Percentiles rank a stretch among this genome's conserved stretches.
phyloP scores from a whole-genome alignment of 1,140 invertebrate genomes.

The Brachionus angularis region DNA sequence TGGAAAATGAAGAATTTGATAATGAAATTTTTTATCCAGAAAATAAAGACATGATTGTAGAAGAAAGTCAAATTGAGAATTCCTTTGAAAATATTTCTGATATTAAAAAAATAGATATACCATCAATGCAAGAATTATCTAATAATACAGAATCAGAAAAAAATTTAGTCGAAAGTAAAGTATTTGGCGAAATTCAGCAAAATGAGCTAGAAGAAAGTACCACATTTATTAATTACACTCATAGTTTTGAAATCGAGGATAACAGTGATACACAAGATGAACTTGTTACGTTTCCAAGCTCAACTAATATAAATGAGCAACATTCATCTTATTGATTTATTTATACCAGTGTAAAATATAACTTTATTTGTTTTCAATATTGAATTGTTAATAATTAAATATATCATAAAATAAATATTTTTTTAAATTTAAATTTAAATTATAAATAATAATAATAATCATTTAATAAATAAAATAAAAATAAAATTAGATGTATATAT shows the following conservation, averaged over 20 bases:
- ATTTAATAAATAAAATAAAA: too few relatives aligned
- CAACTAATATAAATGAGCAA: not conserved
- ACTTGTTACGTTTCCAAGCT: constrained; percentile 6
- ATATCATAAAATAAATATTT: too few relatives aligned
- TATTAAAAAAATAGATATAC: constrained; percentile 7
- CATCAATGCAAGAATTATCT: constrained; percentile 5
- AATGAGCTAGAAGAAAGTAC: constrained; percentile 10
- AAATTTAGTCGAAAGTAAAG: constrained; percentile 26
- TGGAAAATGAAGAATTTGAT: not conserved
- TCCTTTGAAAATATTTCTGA: not conserved
- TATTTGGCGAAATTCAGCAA: not conserved
- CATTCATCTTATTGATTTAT: not conserved
- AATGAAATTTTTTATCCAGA: constrained; percentile 26
- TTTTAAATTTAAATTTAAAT: too few relatives aligned
- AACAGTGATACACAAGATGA: constrained; percentile 14
- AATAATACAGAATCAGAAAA: not conserved
- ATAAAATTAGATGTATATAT: too few relatives aligned
- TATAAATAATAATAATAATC: too few relatives aligned
- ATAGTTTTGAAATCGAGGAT: constrained; percentile 35
- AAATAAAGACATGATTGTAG: constrained; percentile 19
- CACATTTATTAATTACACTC: constrained; percentile 32
- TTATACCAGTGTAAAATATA: constrained; percentile 18
- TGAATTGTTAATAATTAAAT: constrained; percentile 1
- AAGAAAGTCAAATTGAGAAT: not conserved
- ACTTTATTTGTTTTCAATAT: not conserved